Evolutionary conservation across 1,140 invertebrate species (phyloP), one percentile per base, ranked within the genome.

Genomic region (Drosophila setifemur): DNA sequence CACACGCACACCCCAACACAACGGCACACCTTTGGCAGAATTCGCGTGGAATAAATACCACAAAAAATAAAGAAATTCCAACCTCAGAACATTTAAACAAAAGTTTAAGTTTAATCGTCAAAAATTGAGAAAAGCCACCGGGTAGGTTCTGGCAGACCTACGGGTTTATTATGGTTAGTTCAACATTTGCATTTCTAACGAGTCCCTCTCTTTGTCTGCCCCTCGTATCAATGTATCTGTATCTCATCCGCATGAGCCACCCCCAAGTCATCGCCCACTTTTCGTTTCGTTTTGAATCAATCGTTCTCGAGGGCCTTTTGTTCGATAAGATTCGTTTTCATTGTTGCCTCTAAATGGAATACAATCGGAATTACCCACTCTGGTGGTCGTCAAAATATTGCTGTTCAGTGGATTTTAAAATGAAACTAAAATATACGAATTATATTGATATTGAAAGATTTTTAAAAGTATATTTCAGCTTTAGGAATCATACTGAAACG

Each of bases 321-420:
- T 26, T 26, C 48, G 60, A 64, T 64, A 82, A 75, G 77, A 76
- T 72, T 75, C 72, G 71, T 25, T 69, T 66, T 72, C 33, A 52
- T 61, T 69, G 44, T 69, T 39, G 25, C 11, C 14, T 8, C 7
- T 40, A 42, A 40, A 52, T 25, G 48, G 33, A 11, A 21, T 37
- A 23, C 31, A 33, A 14, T 16, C 31, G 11, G n/a, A n/a, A n/a
- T n/a, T 37, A 16, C 1, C 2, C 16, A 37, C 14, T 16, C 33
- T 37, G 14, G 33, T 14, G 14, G 14, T 8, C 33, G 33, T 8
- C 33, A 14, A 23, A 23, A 23, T 5, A 5, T 23, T 23, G 21
- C n/a, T n/a, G n/a, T n/a, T n/a, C n/a, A n/a, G n/a, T n/a, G n/a
- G n/a, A n/a, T n/a, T n/a, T n/a, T n/a, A n/a, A n/a, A n/a, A n/a